A percentile compares a stretch with the other conserved stretches of the same genome.
These are phyloP conservation scores for Peromyscus nudipes DNA, from an alignment of 2,797 vertebrate genomes.

Conservation along the genomic window DNA sequence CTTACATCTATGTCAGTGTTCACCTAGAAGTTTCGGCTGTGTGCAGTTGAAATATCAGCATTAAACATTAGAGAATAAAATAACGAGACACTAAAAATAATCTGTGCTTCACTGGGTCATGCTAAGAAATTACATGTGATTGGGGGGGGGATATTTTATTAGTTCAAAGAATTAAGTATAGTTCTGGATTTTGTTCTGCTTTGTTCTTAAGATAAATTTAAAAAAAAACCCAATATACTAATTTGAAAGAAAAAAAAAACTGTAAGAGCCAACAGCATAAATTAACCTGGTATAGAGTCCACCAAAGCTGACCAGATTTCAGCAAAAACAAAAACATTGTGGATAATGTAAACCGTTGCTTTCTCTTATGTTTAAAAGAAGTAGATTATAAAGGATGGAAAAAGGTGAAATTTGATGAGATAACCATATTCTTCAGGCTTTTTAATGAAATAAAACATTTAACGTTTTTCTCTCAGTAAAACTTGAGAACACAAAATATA, in stretches of 20 bases:
- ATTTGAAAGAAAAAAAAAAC: not conserved
- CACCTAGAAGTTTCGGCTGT: slow-evolving; percentile 94
- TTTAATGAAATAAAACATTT: slow-evolving; percentile 60
- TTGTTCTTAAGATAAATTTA: slow-evolving; percentile 36
- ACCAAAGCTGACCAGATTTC: slow-evolving; percentile 36
- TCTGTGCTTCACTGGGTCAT: slow-evolving; percentile 92
- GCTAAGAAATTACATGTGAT: slow-evolving; percentile 90
- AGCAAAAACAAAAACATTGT: slow-evolving; percentile 68
- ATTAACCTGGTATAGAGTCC: slow-evolving; percentile 11
- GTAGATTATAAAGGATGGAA: slow-evolving; percentile 70
- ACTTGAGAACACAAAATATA: slow-evolving; percentile 59
- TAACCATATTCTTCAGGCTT: slow-evolving; percentile 50
- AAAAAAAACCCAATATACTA: slow-evolving; percentile 29
- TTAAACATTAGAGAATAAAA: slow-evolving; percentile 95
- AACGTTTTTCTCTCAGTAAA: slow-evolving; percentile 38
- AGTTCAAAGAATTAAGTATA: slow-evolving; percentile 66
- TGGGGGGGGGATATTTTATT: slow-evolving; percentile 72
- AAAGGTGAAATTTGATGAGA: slow-evolving; percentile 69
- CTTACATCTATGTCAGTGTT: slow-evolving; percentile 90
- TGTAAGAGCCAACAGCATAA: slow-evolving; percentile 16
- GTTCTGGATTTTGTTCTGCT: slow-evolving; percentile 43
- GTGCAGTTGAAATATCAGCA: slow-evolving; percentile 96
- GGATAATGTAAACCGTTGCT: slow-evolving; percentile 66
- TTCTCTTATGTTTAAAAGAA: slow-evolving; percentile 63
- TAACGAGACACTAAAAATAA: slow-evolving; percentile 97